Evolutionary conservation across 2,888 invertebrate species (phyloP), one percentile per base, ranked within the genome.

Genomic region (Cephus spinipes): DNA sequence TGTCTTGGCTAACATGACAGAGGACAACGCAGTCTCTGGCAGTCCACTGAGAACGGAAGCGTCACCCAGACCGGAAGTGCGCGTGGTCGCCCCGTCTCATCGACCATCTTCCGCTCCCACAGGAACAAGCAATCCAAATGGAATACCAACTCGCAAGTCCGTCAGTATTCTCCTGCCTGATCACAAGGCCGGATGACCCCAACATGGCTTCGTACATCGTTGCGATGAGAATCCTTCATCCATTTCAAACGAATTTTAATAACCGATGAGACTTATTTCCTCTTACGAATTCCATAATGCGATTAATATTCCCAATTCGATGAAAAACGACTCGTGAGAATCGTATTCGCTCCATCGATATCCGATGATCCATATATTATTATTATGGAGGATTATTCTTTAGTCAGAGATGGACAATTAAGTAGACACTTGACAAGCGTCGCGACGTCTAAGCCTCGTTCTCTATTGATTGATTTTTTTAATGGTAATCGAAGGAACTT

Each of bases 101-200:
- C 88, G 90, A 76, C 84, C 86, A 68, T 80, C 84, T 4, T 82
- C 87, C 31, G 84, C 81, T 12, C 12, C 77, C n/a, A 35, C 40
- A 9, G 32, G 33, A 11, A 68, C 74, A 12, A 73, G 34, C 74
- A 34, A 30, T 33, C n/a, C 73, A 30, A 77, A 77, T 34, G 79
- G 80, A 40, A 77, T 83, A 23, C 79, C 85, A 68, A 86, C 84
- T 82, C 90, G 91, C 77, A 91, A 91, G 81, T 91, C 91, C 78
- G 91, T 91, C 79, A 91, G 90, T 87, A 91, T 91, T 84, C 82
- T 91, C 76, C 82, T 91, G 69, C 91, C 91, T 73, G 89, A 90
- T 68, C 87, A 90, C 68, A 84, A 85, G 80, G 84, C 81, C 76
- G 90, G 90, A 88, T 90, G 91, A 90, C 89, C 87, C 85, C 87